Evolutionary conservation across 2,888 invertebrate genomes (phyloP).

Genomic region (Alviniconcha strummeri): DNA sequence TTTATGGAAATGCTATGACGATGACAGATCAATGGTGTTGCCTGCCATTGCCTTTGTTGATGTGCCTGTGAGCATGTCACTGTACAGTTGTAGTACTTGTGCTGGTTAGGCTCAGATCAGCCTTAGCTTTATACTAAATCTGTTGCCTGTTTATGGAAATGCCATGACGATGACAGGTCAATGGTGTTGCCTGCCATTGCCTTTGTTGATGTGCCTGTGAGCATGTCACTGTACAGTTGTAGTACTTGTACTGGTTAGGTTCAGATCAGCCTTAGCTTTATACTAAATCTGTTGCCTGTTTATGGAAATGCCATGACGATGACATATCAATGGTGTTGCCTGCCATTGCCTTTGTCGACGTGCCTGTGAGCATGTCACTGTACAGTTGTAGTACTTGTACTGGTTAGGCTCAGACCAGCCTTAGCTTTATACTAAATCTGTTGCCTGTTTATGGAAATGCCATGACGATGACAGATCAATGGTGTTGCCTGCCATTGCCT

Average conservation of each 20-base stretch:
- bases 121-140: neutral
- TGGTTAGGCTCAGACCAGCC: neutral
- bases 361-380: neutral
- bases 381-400: too few relatives aligned
- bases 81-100: too few relatives aligned
- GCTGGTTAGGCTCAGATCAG: neutral
- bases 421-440: neutral
- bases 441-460: neutral
- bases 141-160: neutral
- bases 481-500: conserved; percentile 39
- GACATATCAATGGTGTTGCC: too few relatives aligned
- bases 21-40: neutral
- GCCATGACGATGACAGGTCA: neutral
- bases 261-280: neutral
- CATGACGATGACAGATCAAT: neutral
- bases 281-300: neutral
- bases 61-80: neutral
- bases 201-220: conserved; percentile 37
- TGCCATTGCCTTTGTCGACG: neutral
- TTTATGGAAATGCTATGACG: neutral
- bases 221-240: neutral
- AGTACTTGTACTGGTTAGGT: neutral
- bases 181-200: conserved; percentile 40
- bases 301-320: neutral
- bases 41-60: neutral